Evolutionary conservation across 1,140 invertebrate genomes (phyloP), one percentile per base, ranked within the genome.

Genomic region (Camponotus pennsylvanicus): DNA sequence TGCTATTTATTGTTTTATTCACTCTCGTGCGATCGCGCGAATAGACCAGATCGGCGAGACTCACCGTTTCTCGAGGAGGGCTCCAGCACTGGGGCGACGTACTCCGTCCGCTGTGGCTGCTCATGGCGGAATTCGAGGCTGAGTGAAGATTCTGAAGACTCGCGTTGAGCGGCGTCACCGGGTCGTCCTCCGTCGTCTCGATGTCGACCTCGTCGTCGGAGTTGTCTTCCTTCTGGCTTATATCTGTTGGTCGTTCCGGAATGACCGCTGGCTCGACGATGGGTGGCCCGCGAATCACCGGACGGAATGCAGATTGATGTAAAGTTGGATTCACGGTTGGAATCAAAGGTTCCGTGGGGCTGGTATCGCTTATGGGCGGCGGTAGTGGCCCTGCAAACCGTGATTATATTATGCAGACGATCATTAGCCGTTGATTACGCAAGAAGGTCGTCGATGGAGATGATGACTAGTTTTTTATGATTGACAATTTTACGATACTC

Each of bases 291-390:
- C 94, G 93, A 78, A 94, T 93, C 0, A 97, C 97, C 8, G 97
- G 97, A 84, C 96, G 96, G 90, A 97, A 97, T n/a, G 97, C 97
- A 6, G 96, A 97, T 83, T 96, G 96, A 92, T 96, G 96, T 57
- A 91, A 37, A 1, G 86, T 40, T 34, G 90, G 90, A 55, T 73
- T 87, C 21, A 93, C 92, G 55, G 93, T 85, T 7, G 93, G 86
- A 76, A 94, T 89, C n/a, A 94, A 61, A 5, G 93, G 90, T 66
- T 94, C 94, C 34, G 89, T 88, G 59, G 93, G 90, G 76, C 73
- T 90, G 49, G 92, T 82, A 9, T 92, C 92, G 75, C 91, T 88
- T 77, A 94, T 92, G 7, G 93, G 90, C 9, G 93, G 92, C 34
- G 93, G 92, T 37, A 94, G 70, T 4, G 93, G 94, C 59, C 93